Conservation (phyloP, 2,888 invertebrate genomes). For the Campopleginae sp. region DNA sequence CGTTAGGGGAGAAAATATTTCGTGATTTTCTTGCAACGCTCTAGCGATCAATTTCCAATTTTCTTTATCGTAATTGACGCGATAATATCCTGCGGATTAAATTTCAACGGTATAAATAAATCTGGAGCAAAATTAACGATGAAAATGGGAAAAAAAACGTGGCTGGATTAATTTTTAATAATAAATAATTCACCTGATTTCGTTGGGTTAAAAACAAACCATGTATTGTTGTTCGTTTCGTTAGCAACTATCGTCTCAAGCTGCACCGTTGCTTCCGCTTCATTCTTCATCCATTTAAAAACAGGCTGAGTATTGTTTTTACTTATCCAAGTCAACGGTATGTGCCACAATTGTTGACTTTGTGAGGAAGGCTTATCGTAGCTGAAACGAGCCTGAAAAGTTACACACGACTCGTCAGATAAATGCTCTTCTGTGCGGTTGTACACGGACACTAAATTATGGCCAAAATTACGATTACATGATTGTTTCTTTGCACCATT, state of each 20-base stretch:
- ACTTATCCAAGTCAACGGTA: conserved; percentile 76
- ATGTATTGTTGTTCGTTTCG: conserved; percentile 63
- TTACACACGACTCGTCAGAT: not conserved
- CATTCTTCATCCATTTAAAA: conserved; percentile 74
- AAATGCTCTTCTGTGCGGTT: no score
- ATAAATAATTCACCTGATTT: conserved; percentile 73
- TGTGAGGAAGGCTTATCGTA: conserved; percentile 70
- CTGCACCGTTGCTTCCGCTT: conserved; percentile 68
- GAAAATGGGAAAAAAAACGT: no score
- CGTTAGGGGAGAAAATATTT: conserved; percentile 84
- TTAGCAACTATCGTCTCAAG: conserved; percentile 56
- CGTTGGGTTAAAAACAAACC: conserved; percentile 79
- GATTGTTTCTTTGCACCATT: no score
- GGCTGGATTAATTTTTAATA: not conserved
- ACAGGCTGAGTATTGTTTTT: conserved; percentile 68
- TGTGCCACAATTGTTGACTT: conserved; percentile 74
- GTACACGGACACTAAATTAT: no score
- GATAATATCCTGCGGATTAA: conserved; percentile 80
- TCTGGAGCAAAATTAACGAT: not conserved
- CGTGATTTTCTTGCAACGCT: conserved; percentile 74
- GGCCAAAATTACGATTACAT: no score
- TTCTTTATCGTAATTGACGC: conserved; percentile 78
- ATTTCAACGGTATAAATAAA: conserved; percentile 24
- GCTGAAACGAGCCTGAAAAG: conserved; percentile 73
- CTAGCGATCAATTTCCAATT: conserved; percentile 79